Conservation (phyloP, 1,140 invertebrate species). For the Drosophila kepulauana region DNA sequence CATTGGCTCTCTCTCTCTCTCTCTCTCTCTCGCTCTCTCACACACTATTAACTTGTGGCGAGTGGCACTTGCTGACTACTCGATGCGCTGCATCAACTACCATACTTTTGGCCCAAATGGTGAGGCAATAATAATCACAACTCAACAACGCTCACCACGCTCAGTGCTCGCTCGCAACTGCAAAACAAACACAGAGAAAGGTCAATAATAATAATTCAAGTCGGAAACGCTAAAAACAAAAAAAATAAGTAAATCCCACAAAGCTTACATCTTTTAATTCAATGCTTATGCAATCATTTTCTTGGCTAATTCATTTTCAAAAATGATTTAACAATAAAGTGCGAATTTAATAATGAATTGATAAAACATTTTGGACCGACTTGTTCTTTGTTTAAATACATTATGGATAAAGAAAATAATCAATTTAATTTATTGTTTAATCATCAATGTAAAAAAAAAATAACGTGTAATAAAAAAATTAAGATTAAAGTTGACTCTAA, state of each 20-base stretch:
- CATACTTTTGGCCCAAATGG: not conserved
- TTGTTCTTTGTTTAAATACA: no score
- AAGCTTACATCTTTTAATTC: conserved; percentile 1
- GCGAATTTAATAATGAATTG: no score
- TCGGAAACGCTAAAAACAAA: not conserved
- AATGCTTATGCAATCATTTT: not conserved
- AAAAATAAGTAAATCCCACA: not conserved
- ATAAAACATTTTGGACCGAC: no score
- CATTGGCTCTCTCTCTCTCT: conserved; percentile 25
- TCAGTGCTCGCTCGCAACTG: not conserved
- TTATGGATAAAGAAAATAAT: no score
- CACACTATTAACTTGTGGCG: not conserved
- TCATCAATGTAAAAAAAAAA: no score
- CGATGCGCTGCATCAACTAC: conserved; percentile 10
- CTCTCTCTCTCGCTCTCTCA: not conserved
- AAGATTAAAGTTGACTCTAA: no score
- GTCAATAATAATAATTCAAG: conserved; percentile 18
- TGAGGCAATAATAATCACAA: conserved; percentile 8
- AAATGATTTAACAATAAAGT: no score
- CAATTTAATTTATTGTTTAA: no score
- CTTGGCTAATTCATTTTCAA: no score
- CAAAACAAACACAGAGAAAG: conserved; percentile 7
- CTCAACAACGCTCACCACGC: not conserved
- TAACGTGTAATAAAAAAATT: no score
- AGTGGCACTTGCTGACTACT: conserved; percentile 4